Evolutionary conservation across 1,140 invertebrate species (phyloP), one percentile per base, ranked within the genome.

Genomic region (Pristionchus pacificus): DNA sequence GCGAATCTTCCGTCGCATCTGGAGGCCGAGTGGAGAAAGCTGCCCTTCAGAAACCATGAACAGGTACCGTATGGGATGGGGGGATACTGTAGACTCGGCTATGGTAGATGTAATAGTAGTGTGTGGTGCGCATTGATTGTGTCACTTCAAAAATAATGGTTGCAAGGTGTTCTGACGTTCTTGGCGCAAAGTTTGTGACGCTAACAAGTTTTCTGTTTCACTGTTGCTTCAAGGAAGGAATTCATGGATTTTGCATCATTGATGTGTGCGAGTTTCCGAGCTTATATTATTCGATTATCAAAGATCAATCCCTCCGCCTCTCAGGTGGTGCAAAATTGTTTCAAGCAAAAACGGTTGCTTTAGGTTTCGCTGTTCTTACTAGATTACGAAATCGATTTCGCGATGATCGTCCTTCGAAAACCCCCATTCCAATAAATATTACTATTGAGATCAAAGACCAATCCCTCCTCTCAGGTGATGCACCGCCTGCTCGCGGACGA

Each of bases 11-110:
- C 72, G 19, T 76, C 74, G 13, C 82, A 83, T 72, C 58, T 77
- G 27, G 63, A 74, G 24, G 81, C 80, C 14, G 72, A 76, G 64
- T 83, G 80, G 82, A 71, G 70, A 30, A 84, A 81, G 31, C 82
- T 83, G 65, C 81, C 81, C 2, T 83, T 77, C 74, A 60, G 81
- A 62, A 83, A 83, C 63, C 80, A 83, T 55, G 81, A 83, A 70
- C 71, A 78, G 27, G 80, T 80, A n/a, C 27, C 38, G 29, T n/a
- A 62, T 27, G n/a, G 19, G 60, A 62, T 15, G 15, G 15, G 60
- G 19, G 15, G 25, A 24, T 62, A 19, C 27, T 15, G 15, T 62
- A 19, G 15, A 14, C 15, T 62, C 28, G 60, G 19, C 15, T 14
- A 15, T 62, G 15, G 15, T 62, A 19, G 28, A 62, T 15, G 27